Conservation (phyloP, 2,113 vertebrate species). For the Oceanodroma tethys region DNA sequence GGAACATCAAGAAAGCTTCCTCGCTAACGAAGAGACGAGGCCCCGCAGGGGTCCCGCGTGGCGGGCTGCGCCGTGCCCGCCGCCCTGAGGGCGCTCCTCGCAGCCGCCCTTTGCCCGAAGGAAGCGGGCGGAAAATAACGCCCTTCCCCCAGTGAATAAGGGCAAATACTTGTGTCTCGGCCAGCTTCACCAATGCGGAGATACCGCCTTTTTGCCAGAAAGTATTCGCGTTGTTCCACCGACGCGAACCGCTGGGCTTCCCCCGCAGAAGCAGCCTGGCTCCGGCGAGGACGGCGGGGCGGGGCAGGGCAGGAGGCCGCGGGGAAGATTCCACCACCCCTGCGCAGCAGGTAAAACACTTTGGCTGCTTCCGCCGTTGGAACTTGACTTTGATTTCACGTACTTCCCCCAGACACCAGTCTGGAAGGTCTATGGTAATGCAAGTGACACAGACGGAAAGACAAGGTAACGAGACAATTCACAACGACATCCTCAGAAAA, state of each 20-base stretch:
- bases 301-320: not conserved
- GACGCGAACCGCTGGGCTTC: not conserved
- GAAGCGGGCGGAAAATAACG: not conserved
- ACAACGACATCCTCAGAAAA: not conserved
- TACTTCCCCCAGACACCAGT: not conserved
- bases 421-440: not conserved
- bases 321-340: not conserved
- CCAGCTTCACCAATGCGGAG: not conserved
- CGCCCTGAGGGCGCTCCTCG: not conserved
- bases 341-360: rapidly evolving
- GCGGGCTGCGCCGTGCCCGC: not conserved
- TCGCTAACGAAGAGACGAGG: not conserved
- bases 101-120: not conserved
- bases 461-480: not conserved
- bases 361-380: not conserved
- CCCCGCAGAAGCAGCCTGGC: not conserved
- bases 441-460: not conserved
- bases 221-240: not conserved
- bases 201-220: not conserved
- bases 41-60: too few relatives aligned
- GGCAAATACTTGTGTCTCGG: constrained; percentile 1
- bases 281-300: not conserved
- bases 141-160: not conserved
- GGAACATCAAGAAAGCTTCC: not conserved
- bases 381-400: not conserved